Percentiles rank a stretch among this genome's conserved stretches.
These are phyloP conservation scores for Mionectes macconnelli DNA, from an alignment of 2,113 vertebrate species.

Conservation along the genomic window DNA sequence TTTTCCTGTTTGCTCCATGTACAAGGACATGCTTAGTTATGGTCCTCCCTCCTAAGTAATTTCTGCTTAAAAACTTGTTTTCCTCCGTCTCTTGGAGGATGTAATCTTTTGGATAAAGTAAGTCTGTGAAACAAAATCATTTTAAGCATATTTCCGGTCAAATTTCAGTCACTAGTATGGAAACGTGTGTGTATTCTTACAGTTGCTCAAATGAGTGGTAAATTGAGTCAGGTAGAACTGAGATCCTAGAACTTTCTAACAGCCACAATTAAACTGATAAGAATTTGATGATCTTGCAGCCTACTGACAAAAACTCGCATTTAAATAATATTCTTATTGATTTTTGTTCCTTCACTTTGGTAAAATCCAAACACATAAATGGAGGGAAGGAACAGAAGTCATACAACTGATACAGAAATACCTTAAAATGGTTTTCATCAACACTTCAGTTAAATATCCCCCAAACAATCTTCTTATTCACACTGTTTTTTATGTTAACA, in stretches of 20 bases:
- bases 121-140: neutral
- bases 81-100: neutral
- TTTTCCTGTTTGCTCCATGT: neutral
- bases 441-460: neutral
- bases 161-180: neutral
- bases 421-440: neutral
- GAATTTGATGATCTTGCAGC: neutral
- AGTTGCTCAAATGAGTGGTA: neutral
- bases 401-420: neutral
- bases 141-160: neutral
- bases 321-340: neutral
- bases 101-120: neutral
- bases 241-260: neutral
- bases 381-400: neutral
- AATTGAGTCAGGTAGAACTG: neutral
- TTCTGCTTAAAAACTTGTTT: neutral
- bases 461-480: neutral
- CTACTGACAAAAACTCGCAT: neutral
- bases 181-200: neutral
- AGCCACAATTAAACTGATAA: neutral
- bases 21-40: neutral
- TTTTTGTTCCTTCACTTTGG: neutral
- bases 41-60: neutral
- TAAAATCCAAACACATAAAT: neutral
- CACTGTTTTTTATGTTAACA: neutral